phyloP scores from a whole-genome alignment of 92 coral and sea anemone genomes.

The Metridium senile region DNA sequence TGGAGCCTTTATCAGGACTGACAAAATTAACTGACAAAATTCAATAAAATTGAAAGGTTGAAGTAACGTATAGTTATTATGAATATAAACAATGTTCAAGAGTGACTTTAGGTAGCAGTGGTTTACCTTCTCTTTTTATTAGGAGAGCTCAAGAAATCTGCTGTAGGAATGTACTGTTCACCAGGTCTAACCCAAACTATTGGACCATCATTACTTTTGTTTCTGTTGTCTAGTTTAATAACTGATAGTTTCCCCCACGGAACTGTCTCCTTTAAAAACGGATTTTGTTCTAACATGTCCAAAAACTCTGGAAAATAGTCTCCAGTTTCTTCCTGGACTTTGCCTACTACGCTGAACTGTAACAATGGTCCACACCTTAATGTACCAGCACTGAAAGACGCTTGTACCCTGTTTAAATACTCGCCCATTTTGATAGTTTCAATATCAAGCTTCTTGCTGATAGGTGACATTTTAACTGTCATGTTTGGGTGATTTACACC shows the following conservation, averaged over 20 bases:
- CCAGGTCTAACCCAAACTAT: conserved; percentile 99
- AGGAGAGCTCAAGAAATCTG: conserved; percentile 87
- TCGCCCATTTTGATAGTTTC: conserved; percentile 91
- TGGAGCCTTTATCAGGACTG: too few relatives aligned
- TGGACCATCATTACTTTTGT: conserved; percentile 99
- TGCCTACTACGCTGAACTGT: conserved; percentile 98
- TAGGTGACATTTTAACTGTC: conserved; percentile 76
- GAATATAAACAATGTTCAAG: too few relatives aligned
- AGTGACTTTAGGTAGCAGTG: too few relatives aligned
- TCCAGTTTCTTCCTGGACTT: conserved; percentile 95
- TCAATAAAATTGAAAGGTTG: too few relatives aligned
- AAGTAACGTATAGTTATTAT: too few relatives aligned
- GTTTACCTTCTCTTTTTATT: conserved; percentile 90
- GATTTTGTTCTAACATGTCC: conserved; percentile 84
- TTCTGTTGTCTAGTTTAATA: conserved; percentile 69
- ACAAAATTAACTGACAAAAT: too few relatives aligned
- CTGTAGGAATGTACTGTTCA: conserved; percentile 94
- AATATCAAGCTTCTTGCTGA: conserved; percentile 87
- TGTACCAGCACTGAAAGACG: conserved; percentile 80
- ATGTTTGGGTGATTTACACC: conserved; percentile 77
- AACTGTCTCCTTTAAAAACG: conserved; percentile 89
- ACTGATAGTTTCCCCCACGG: conserved; percentile 97
- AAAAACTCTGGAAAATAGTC: conserved; percentile 94
- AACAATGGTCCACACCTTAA: conserved; percentile 85
- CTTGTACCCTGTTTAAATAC: conserved; percentile 74